Evolutionary conservation across 1,140 invertebrate genomes (phyloP), one percentile per base, ranked within the genome.

Genomic region (Adoxophyes honmai): DNA sequence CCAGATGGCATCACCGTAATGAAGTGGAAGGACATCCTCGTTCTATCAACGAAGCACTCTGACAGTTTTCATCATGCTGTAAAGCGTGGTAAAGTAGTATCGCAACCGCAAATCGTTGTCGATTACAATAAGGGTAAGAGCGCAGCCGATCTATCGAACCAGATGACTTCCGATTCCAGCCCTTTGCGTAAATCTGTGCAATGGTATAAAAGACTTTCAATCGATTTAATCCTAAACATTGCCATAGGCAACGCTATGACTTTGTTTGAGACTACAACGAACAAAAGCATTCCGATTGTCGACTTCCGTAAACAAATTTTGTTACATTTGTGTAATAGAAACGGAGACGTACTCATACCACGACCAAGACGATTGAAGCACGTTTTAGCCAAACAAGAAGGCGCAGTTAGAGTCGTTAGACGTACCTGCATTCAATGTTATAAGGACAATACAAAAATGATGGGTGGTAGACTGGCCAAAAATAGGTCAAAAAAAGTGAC

Each of bases 21-120:
- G 37, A 78, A 80, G 68, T 90, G 86, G 79, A 84, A 75, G 68
- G 75, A 86, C 67, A 86, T 85, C 7, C 62, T 82, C 4, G 64
- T 86, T 44, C 59, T 89, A 16, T 80, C 75, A 52, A 90, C 81
- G 61, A 78, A 77, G 64, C 78, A 81, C 57, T 62, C 66, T 44
- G 33, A 59, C 53, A 55, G 64, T 34, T 75, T 74, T 64, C 37
- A 55, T n/a, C 57, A 37, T 1, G 52, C 56, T 8, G 14, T 10
- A 14, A 70, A 66, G 55, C 57, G 51, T 35, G 53, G 51, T 9
- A 63, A 63, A 66, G 28, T 48, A 16, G 54, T 63, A 36, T 44
- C 28, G n/a, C 83, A 79, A 60, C 73, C 76, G 55, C 60, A 72
- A 67, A 73, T 80, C 9, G 62, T 82, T 44, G 37, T 82, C 3